Conservation (phyloP, 2,888 invertebrate species). For the Theretra japonica region DNA sequence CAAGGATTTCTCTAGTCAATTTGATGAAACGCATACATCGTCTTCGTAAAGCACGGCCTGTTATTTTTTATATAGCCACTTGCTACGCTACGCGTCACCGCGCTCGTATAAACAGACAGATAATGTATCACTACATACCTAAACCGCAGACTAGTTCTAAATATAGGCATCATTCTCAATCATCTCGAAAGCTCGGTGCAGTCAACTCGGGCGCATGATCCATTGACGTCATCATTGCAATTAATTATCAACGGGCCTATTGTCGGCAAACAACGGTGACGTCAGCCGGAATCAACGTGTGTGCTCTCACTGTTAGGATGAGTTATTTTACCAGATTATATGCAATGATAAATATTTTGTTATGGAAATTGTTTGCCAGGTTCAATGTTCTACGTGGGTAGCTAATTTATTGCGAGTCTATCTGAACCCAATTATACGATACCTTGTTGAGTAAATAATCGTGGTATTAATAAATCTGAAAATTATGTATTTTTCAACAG, state of each 20-base stretch:
- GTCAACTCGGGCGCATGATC: slow-evolving; percentile 44
- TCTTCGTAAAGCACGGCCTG: neutral
- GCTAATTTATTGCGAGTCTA: neutral
- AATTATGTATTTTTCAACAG: too few species aligned
- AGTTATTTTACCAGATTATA: slow-evolving; percentile 13
- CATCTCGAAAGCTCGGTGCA: slow-evolving; percentile 27
- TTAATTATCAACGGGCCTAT: slow-evolving; percentile 53
- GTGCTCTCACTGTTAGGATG: neutral
- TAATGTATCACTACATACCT: slow-evolving; percentile 19
- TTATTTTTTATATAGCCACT: neutral
- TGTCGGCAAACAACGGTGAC: slow-evolving; percentile 44
- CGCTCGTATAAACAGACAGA: neutral
- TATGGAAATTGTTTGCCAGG: neutral
- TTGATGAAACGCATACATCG: too few species aligned
- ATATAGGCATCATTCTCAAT: slow-evolving; percentile 28
- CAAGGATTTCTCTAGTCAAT: too few species aligned
- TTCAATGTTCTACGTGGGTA: neutral
- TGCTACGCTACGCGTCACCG: neutral
- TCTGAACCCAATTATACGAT: too few species aligned
- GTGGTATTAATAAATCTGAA: too few species aligned
- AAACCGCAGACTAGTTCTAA: slow-evolving; percentile 23
- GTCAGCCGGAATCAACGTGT: slow-evolving; percentile 37
- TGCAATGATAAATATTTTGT: neutral
- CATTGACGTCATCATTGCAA: slow-evolving; percentile 57
- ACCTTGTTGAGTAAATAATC: too few species aligned